phyloP scores from a whole-genome alignment of 1,140 invertebrate genomes.

The Heliconius congener region DNA sequence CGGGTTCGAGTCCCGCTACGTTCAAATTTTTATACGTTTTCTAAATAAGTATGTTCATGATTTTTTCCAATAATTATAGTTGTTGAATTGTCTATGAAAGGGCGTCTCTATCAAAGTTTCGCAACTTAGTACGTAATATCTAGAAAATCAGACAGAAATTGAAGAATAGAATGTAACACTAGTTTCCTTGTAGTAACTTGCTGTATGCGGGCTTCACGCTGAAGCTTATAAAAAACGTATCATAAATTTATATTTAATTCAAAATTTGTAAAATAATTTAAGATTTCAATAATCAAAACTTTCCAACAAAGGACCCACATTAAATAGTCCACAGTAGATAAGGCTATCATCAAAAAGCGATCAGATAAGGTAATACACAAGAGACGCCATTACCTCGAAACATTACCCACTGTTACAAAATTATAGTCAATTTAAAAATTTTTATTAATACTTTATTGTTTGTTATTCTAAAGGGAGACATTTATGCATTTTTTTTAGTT shows the following conservation, averaged over 20 bases:
- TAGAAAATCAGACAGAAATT: too few relatives aligned
- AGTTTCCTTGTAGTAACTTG: too few relatives aligned
- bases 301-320: neutral
- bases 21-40: too few relatives aligned
- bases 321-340: neutral
- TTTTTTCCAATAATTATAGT: too few relatives aligned
- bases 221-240: too few relatives aligned
- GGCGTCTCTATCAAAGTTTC: too few relatives aligned
- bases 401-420: neutral
- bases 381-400: neutral
- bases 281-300: neutral
- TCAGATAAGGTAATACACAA: constrained; percentile 22
- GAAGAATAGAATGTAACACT: too few relatives aligned
- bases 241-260: neutral
- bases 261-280: neutral
- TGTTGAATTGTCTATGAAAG: too few relatives aligned
- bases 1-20: too few relatives aligned
- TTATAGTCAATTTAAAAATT: neutral
- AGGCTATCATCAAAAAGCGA: constrained; percentile 6
- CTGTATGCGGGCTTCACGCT: too few relatives aligned
- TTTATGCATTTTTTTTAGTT: neutral
- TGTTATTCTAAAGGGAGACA: neutral
- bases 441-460: neutral
- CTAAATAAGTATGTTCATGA: too few relatives aligned
- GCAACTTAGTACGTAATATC: too few relatives aligned